Evolutionary conservation across 2,113 vertebrate genomes (phyloP).

Genomic region (Misgurnus mizolepis): DNA sequence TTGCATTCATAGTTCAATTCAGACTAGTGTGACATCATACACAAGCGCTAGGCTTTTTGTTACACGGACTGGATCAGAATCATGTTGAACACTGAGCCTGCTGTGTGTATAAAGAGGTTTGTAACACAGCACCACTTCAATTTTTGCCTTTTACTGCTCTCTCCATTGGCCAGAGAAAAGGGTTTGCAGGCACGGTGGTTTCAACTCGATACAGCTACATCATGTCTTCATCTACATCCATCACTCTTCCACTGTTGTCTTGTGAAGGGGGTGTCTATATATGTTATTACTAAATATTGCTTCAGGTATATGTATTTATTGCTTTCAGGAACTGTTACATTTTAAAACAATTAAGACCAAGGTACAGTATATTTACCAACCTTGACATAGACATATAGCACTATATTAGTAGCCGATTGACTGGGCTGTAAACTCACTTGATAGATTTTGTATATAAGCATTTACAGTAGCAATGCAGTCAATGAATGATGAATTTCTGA

Average conservation of each 20-base stretch:
- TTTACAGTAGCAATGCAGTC: too few relatives aligned
- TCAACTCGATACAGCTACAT: too few relatives aligned
- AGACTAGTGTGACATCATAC: neutral
- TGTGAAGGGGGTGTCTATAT: neutral
- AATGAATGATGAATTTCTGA: too few relatives aligned
- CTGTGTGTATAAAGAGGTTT: constrained; percentile 41
- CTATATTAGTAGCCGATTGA: neutral
- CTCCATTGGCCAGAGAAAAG: too few relatives aligned
- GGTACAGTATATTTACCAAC: neutral
- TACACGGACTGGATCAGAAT: constrained; percentile 10
- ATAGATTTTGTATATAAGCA: neutral
- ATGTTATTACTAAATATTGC: neutral
- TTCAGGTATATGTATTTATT: neutral
- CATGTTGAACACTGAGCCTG: constrained; percentile 29
- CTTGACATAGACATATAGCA: too few relatives aligned
- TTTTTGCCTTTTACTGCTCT: too few relatives aligned
- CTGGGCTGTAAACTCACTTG: neutral
- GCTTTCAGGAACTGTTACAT: neutral
- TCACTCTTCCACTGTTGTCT: neutral
- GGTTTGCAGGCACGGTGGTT: too few relatives aligned
- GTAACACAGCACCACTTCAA: constrained; percentile 2
- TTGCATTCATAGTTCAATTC: neutral
- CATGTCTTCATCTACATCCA: neutral
- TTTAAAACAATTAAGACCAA: neutral
- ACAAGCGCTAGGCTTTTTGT: too few relatives aligned